phyloP scores from a whole-genome alignment of 1,140 invertebrate genomes.

The Drosophila sproati region DNA sequence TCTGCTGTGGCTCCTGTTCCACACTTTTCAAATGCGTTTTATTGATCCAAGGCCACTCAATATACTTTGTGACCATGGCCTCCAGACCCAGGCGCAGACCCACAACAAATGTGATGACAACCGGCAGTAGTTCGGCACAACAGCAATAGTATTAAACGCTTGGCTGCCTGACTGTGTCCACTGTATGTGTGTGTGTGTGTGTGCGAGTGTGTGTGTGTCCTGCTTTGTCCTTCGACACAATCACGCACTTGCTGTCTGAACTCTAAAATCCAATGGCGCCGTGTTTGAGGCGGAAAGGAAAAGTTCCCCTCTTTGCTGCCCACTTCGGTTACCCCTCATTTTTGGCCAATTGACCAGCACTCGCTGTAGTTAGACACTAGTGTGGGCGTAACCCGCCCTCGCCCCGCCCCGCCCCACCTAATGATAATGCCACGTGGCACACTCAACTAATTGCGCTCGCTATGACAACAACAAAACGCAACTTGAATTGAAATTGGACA shows the following conservation, averaged over 20 bases:
- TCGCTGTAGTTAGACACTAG: neutral
- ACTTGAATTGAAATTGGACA: constrained; percentile 4
- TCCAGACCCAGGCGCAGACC: constrained; percentile 40
- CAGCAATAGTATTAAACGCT: constrained; percentile 32
- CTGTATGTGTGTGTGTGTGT: constrained; percentile 5
- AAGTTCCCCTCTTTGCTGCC: constrained; percentile 34
- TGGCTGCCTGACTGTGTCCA: constrained; percentile 19
- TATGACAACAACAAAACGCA: too few relatives aligned
- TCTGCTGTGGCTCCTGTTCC: constrained; percentile 18
- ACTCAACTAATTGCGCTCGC: neutral
- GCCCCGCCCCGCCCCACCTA: neutral
- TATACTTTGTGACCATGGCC: constrained; percentile 49
- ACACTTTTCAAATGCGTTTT: constrained; percentile 54
- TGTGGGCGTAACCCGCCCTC: too few relatives aligned
- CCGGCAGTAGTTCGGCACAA: constrained; percentile 14
- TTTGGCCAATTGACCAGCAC: constrained; percentile 39
- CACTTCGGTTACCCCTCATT: constrained; percentile 1
- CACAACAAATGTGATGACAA: constrained; percentile 63
- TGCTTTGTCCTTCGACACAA: constrained; percentile 63
- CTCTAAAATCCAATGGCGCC: constrained; percentile 42
- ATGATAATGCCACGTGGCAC: neutral
- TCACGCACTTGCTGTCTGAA: constrained; percentile 72
- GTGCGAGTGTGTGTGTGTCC: constrained; percentile 25
- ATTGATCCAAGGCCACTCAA: constrained; percentile 75
- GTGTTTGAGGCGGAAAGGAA: constrained; percentile 5